phyloP scores from a whole-genome alignment of 2,113 vertebrate species.

The Trinectes maculatus region DNA sequence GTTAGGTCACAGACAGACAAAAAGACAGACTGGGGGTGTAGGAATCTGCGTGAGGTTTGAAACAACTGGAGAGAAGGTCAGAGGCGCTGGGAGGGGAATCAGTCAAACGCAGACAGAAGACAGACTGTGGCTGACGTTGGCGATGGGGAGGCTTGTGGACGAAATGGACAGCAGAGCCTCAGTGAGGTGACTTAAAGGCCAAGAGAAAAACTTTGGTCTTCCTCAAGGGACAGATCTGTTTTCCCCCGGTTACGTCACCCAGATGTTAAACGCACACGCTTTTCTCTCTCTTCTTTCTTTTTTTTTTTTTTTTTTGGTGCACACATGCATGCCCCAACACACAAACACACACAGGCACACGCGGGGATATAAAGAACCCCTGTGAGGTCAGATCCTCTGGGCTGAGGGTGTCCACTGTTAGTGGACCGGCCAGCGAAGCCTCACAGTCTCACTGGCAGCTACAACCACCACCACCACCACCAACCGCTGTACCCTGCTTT shows the following conservation, averaged over 20 bases:
- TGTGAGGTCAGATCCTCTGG: slow-evolving; percentile 72
- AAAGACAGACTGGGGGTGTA: slow-evolving; percentile 63
- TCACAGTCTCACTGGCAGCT: slow-evolving; percentile 69
- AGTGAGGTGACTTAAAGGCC: slow-evolving; percentile 64
- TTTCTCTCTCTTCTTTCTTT: slow-evolving; percentile 16
- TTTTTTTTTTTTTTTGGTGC: slow-evolving; percentile 36
- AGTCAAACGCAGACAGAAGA: slow-evolving; percentile 57
- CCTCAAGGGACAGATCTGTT: slow-evolving; percentile 60
- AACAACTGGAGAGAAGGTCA: slow-evolving; percentile 54
- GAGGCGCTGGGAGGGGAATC: slow-evolving; percentile 56
- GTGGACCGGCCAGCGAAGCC: slow-evolving; percentile 58
- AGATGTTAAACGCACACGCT: slow-evolving; percentile 58
- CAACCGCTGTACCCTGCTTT: slow-evolving; percentile 65
- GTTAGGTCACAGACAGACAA: slow-evolving; percentile 57
- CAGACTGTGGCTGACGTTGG: slow-evolving; percentile 42
- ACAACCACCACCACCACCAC: slow-evolving; percentile 65
- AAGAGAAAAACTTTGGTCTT: slow-evolving; percentile 53
- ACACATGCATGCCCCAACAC: slow-evolving; percentile 46
- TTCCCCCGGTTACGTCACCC: slow-evolving; percentile 65
- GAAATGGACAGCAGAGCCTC: slow-evolving; percentile 52
- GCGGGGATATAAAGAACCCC: slow-evolving; percentile 73
- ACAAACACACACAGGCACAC: slow-evolving; percentile 52
- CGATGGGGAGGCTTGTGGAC: slow-evolving; percentile 37
- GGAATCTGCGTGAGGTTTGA: slow-evolving; percentile 59
- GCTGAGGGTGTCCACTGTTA: slow-evolving; percentile 73